A percentile compares a stretch with the other conserved stretches of the same genome.
Conservation (phyloP, 2,797 vertebrate species). For the Simalia tracyae region DNA sequence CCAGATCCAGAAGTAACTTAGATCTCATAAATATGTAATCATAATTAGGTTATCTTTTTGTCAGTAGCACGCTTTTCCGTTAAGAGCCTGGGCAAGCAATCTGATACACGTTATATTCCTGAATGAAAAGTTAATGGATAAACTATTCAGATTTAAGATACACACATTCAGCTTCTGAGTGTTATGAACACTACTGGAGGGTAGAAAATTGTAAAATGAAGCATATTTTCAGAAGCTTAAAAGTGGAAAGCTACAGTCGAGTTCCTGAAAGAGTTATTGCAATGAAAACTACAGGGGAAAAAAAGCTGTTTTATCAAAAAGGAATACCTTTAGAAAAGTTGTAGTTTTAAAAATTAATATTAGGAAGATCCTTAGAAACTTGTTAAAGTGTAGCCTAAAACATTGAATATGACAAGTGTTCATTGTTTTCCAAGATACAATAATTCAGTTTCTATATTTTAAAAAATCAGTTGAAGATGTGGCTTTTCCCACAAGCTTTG, state of each 20-base stretch:
- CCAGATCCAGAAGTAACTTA: no score
- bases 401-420: slow-evolving; percentile 11
- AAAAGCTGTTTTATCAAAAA: not conserved
- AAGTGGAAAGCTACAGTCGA: not conserved
- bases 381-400: not conserved
- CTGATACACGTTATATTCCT: not conserved
- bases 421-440: slow-evolving; percentile 22
- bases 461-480: slow-evolving; percentile 3
- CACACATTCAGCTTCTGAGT: not conserved
- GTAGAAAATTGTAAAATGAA: not conserved
- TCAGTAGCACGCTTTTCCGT: no score
- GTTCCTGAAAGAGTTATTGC: not conserved
- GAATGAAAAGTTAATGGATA: not conserved
- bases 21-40: no score
- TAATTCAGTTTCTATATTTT: slow-evolving; percentile 62
- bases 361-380: not conserved
- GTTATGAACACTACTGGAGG: not conserved
- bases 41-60: no score
- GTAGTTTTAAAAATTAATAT: not conserved
- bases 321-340: not conserved
- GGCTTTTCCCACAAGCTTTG: no score
- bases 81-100: no score
- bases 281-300: not conserved
- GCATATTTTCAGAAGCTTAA: not conserved
- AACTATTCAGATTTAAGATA: not conserved